Percentiles rank a stretch among this genome's conserved stretches.
Conservation (phyloP, 2,888 invertebrate species). For the Capitulum mitella region DNA sequence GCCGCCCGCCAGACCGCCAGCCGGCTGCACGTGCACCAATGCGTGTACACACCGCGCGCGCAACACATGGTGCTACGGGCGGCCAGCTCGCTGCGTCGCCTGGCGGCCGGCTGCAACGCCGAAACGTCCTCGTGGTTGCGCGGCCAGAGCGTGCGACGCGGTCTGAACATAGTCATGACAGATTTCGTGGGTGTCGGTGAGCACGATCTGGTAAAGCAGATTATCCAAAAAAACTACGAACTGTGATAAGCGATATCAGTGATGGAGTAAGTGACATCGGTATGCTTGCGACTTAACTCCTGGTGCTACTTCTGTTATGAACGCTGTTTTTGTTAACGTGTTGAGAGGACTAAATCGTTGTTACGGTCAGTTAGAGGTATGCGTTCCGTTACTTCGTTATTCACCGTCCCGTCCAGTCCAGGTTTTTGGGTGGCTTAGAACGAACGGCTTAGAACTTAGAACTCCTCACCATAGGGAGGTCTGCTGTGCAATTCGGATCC, state of each 20-base stretch:
- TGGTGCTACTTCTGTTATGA: no score
- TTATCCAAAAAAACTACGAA: neutral
- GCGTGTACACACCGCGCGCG: neutral
- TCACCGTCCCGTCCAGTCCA: no score
- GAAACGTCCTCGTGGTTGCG: neutral
- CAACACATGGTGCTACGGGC: neutral
- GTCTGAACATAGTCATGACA: constrained; percentile 1
- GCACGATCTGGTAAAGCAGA: neutral
- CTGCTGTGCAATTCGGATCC: no score
- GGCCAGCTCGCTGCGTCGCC: constrained; percentile 2
- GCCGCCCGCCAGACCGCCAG: neutral
- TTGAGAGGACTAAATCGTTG: no score
- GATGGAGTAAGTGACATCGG: no score
- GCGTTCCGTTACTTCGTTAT: no score
- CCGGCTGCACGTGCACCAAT: constrained; percentile 19
- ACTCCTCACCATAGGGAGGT: no score
- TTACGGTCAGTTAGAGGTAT: no score
- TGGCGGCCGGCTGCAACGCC: neutral
- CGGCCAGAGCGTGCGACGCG: neutral
- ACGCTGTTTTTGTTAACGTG: no score
- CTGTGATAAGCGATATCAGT: neutral
- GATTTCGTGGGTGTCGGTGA: constrained; percentile 1
- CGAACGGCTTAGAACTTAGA: no score
- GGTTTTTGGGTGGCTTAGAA: no score
- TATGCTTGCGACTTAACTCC: no score